Percentiles rank a stretch among this genome's conserved stretches.
phyloP scores from a whole-genome alignment of 2,888 invertebrate species.

The Lochmaea capreae region DNA sequence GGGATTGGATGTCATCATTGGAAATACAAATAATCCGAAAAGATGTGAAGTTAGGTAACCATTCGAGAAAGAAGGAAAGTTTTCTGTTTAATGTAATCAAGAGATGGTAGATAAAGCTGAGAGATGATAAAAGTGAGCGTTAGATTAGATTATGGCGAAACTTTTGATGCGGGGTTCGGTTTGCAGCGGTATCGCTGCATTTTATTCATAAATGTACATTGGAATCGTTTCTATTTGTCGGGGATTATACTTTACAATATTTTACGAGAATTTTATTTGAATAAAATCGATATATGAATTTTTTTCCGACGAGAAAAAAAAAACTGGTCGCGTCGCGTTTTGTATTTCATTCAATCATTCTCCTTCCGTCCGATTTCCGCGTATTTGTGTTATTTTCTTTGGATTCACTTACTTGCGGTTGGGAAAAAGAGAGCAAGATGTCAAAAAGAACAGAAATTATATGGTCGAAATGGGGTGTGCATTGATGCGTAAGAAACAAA shows the following conservation, averaged over 20 bases:
- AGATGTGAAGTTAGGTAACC: conserved; percentile 42
- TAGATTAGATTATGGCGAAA: conserved; percentile 53
- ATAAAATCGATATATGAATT: not conserved
- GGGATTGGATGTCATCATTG: conserved; percentile 40
- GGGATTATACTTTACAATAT: not conserved
- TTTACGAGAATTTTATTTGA: not conserved
- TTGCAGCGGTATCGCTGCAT: conserved; percentile 42
- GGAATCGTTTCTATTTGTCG: not conserved
- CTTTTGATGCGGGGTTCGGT: conserved; percentile 46
- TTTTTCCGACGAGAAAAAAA: not conserved
- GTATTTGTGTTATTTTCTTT: conserved; percentile 16
- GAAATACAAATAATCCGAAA: conserved; percentile 43
- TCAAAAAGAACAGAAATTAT: conserved; percentile 29
- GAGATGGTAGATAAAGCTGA: conserved; percentile 51
- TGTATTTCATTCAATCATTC: conserved; percentile 9
- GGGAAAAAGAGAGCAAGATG: conserved; percentile 12
- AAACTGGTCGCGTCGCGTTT: not conserved
- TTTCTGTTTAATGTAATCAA: conserved; percentile 53
- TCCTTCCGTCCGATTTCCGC: conserved; percentile 12
- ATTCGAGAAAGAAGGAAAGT: conserved; percentile 43
- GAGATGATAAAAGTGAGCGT: conserved; percentile 52
- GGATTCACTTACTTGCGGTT: conserved; percentile 21
- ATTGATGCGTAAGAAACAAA: conserved; percentile 35
- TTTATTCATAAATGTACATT: conserved; percentile 17
- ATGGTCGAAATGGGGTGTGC: conserved; percentile 29